Conservation (phyloP, 1,140 invertebrate genomes). For the Drosophila bifasciata region DNA sequence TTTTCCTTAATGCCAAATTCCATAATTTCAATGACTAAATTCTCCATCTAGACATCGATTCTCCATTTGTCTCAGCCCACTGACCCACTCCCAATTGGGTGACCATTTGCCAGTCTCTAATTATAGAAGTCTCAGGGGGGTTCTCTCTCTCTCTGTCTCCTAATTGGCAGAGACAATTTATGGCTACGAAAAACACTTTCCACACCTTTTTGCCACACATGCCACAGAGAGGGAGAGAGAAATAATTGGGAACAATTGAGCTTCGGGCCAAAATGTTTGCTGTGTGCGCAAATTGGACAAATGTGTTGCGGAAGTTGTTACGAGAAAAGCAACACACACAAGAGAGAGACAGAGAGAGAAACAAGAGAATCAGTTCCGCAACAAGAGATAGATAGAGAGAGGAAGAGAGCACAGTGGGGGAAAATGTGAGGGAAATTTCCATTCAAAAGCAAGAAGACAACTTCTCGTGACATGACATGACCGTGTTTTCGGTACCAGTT, state of each 20-base stretch:
- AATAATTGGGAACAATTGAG: slow-evolving; percentile 68
- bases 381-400: too few relatives aligned
- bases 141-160: slow-evolving; percentile 9
- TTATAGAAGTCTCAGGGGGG: slow-evolving; percentile 24
- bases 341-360: neutral
- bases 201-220: slow-evolving; percentile 58
- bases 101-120: slow-evolving; percentile 17
- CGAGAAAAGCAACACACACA: slow-evolving; percentile 15
- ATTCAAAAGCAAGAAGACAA: slow-evolving; percentile 9
- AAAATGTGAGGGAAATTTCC: neutral
- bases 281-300: slow-evolving; percentile 61
- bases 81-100: slow-evolving; percentile 2
- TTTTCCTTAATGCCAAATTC: too few relatives aligned
- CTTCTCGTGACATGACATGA: too few relatives aligned
- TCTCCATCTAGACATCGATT: too few relatives aligned
- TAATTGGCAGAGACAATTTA: slow-evolving; percentile 55
- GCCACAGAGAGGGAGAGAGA: slow-evolving; percentile 44
- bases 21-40: too few relatives aligned
- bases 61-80: neutral
- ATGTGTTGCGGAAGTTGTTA: slow-evolving; percentile 69
- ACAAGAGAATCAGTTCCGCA: too few relatives aligned
- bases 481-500: neutral
- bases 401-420: too few relatives aligned
- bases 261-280: slow-evolving; percentile 21
- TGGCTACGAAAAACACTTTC: slow-evolving; percentile 57